Evolutionary conservation across 1,140 invertebrate genomes (phyloP), one percentile per base, ranked within the genome.

Genomic region (Epicauta chinensis): DNA sequence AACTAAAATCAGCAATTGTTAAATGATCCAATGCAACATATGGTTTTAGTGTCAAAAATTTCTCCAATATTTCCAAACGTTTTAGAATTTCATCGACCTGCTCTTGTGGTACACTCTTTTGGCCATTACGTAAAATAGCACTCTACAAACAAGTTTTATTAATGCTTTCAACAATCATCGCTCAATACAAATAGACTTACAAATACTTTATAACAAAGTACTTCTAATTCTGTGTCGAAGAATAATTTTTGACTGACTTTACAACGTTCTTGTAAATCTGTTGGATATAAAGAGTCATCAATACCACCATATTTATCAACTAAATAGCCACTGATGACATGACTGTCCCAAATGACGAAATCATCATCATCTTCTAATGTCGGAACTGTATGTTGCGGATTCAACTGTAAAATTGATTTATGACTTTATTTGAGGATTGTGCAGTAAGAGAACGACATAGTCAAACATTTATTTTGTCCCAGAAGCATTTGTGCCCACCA

Each of bases 381-480:
- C 4, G 83, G 83, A 52, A 86, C 73, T 2, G 80, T 81, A 53
- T 84, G 82, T 62, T 83, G 80, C 9, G 81, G 80, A 70, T 84
- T 85, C 44, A 77, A 68, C 73, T 71, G 57, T 13, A 60, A 62
- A 38, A 23, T 23, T 23, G 4, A 7, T 23, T 23, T 7, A 23
- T 23, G 23, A 23, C 7, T 23, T 23, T 23, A 23, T 23, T 1
- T 0, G 23, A 23, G 23, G 23, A 23, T 23, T 23, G n/a, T n/a
- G 4, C 23, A 23, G 23, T 23, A 7, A 7, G 23, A 23, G 4
- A 23, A 3, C 4, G 23, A 23, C 4, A 23, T 23, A 3, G 23
- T 23, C 7, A 23, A 23, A 23, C n/a, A n/a, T 23, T 7, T 23
- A 23, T 23, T 23, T 23, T 23, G 1, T n/a, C 23, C 7, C 23